phyloP scores from a whole-genome alignment of 2,888 invertebrate genomes.

The Lottia gigantea region DNA sequence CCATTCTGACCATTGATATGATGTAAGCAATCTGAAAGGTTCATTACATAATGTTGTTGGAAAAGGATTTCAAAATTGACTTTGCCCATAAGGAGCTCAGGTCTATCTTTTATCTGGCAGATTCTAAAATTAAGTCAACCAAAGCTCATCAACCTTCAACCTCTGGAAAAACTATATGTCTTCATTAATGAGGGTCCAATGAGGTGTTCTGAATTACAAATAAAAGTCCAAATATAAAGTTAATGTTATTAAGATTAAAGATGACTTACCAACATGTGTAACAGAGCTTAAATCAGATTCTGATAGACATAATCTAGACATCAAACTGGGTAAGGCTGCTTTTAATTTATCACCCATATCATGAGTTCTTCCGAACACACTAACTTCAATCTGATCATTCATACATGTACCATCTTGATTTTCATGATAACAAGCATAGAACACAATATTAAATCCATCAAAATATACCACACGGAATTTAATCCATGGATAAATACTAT shows the following conservation, averaged over 20 bases:
- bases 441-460: neutral
- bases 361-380: neutral
- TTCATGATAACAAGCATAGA: neutral
- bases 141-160: too few species aligned
- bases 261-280: neutral
- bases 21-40: too few species aligned
- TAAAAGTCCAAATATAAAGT: too few species aligned
- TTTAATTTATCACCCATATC: slow-evolving; percentile 2
- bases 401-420: neutral
- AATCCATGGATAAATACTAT: slow-evolving; percentile 5
- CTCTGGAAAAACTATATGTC: too few species aligned
- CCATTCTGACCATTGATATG: too few species aligned
- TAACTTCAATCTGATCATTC: neutral
- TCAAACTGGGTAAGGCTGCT: neutral
- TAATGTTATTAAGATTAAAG: neutral
- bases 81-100: too few species aligned
- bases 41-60: too few species aligned
- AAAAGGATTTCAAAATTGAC: too few species aligned
- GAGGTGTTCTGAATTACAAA: too few species aligned
- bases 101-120: too few species aligned
- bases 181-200: too few species aligned
- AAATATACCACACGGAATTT: slow-evolving; percentile 4
- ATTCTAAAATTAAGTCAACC: too few species aligned
- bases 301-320: neutral
- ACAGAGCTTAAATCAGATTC: neutral